Evolutionary conservation across 2,113 vertebrate genomes (phyloP), one percentile per base, ranked within the genome.

Genomic region (Megaceryle torquata): DNA sequence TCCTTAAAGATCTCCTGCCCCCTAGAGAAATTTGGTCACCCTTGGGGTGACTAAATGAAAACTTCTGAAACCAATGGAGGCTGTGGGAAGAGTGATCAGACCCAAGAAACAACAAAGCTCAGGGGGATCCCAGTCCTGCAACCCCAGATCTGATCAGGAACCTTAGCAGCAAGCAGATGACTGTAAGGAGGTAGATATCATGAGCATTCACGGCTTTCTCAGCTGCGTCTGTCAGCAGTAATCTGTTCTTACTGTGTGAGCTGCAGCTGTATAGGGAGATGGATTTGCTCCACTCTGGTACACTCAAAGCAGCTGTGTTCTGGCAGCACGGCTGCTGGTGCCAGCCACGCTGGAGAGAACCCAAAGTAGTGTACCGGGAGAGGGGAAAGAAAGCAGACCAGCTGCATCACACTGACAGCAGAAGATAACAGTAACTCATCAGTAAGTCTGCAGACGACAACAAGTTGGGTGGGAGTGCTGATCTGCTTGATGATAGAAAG

Each of bases 71-170:
- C 39, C 3, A 18, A 12, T 21, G 8, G n/a, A 70, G 46, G 7
- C 15, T 56, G 31, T 15, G 15, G 15, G 20, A 60, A 85, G 35
- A 10, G 37, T 9, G 26, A 35, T 67, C 35, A 70, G 33, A 87
- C 51, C 20, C 10, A 76, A 43, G 43, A 78, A 29, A 68, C 3
- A 25, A 46, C 2, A 41, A 48, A 78, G 20, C 31, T 39, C 60
- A 33, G 65, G 9, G 10, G 5, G 5, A 71, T 19, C 15, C 37
- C 13, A 10, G 8, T 41, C 26, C 39, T 83, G 24, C 31, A 61
- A 5, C 9, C 20, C 25, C 24, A 37, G 69, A 60, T 21, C 46
- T 91, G 14, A n/a, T 43, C 0, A 0, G 44, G 44, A 35, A 88
- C 12, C 53, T 86, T 12, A 69, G 63, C 59, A 65, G 54, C 0